Base-by-base conservation (phyloP, 2,888 invertebrate species). In the Omphaloscelis lunosa region DNA sequence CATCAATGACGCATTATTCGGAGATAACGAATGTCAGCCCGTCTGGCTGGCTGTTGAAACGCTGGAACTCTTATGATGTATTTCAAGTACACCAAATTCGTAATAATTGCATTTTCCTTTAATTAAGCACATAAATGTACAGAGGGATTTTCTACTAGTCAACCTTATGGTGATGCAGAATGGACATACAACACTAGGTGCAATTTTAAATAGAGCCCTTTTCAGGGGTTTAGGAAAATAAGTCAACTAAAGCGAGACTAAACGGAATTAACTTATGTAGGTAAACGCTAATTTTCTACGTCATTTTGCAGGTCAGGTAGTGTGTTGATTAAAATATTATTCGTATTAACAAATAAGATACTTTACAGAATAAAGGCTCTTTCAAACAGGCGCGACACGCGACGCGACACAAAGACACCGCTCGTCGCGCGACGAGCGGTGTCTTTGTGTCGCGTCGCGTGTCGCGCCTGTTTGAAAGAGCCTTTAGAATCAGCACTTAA, bases 1-100 rank as follows among this genome's bases (percentile, higher is more conserved):
- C 72, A 82, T 72, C 41, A 41, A 59, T 80, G 75, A 81, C 81
- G 81, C 70, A 75, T 80, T 70, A 75, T 62, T 80, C 70, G 71
- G 58, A 76, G 79, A 80, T 81, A 81, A 76, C 29, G 3, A 58
- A 62, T 70, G 81, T 62, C 61, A 56, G 29, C 8, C 12, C 27
- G 81, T 70, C 80, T 81, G 66, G 70, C 69, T 65, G 77, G 8
- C 59, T 74, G 53, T 53, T n/a, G 29, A 20, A 65, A 39, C 27
- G 48, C 39, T 80, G 41, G 62, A 51, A 63, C 58, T 58, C 56
- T 67, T 41, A 68, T 51, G 12, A 20, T 34, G 41, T 39, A 39
- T 45, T 62, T 29, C 12, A 17, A 74, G 45, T 68, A 23, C 0
- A 34, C 9, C 1, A 27, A 73, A 29, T 48, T 27, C 20, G 27